phyloP scores from a whole-genome alignment of 2,113 vertebrate species.

The Piprites chloris region DNA sequence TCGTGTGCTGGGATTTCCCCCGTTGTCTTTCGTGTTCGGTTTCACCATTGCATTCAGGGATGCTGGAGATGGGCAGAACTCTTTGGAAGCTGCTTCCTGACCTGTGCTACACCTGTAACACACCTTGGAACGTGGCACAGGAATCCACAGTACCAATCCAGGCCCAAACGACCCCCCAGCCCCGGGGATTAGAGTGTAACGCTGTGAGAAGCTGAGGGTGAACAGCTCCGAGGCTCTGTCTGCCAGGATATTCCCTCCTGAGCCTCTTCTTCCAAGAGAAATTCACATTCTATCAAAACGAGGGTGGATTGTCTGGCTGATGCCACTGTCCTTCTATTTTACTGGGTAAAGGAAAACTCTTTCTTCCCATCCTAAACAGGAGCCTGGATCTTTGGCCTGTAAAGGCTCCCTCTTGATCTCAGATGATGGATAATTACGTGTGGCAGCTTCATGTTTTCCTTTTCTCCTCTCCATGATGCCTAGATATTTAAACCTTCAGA shows the following conservation, averaged over 20 bases:
- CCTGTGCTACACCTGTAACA: background rate
- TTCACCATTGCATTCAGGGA: background rate
- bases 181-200: background rate
- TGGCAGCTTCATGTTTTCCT: background rate
- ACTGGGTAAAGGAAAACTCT: background rate
- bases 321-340: background rate
- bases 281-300: background rate
- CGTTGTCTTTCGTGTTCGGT: background rate
- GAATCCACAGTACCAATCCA: background rate
- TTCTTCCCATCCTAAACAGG: background rate
- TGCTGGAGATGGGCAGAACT: background rate
- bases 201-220: background rate
- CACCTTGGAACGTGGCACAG: background rate
- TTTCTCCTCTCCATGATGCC: background rate
- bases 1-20: background rate
- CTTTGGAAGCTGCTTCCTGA: background rate
- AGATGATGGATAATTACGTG: background rate
- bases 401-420: background rate
- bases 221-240: background rate
- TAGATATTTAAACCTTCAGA: background rate
- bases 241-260: background rate
- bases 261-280: background rate
- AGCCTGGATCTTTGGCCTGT: background rate
- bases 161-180: background rate
- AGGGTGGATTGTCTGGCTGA: background rate